Base-by-base conservation (phyloP, 2,888 invertebrate species). In the Drosophila subsilvestris region DNA sequence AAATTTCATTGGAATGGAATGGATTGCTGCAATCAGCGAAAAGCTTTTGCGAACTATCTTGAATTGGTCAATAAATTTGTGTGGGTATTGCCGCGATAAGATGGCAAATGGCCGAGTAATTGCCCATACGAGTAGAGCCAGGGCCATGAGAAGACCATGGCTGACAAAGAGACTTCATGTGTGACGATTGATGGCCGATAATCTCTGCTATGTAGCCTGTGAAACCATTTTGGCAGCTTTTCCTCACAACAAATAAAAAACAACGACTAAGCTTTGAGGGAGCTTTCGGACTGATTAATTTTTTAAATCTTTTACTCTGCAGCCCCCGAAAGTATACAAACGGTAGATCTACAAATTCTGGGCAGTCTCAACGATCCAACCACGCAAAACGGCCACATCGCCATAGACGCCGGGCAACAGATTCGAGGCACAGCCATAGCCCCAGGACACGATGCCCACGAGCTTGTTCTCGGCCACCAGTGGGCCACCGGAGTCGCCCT, bases 381-480 rank as follows among this genome's bases (percentile, higher is more conserved):
- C 8, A 1, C 75, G 72, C 0, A 85, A 12, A 0, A 66, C 49
- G 8, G 89, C 57, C 25, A 90, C 87, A 66, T 89, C 81, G 10
- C 80, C 55, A 60, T 90, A 90, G 5, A 90, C 90, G 29, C 90
- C 91, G 14, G 90, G 91, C 18, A 58, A 12, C 0, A 43, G 17
- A 8, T 74, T 32, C 6, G 53, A 42, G 18, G 86, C 91, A 55
- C 92, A 92, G 20, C 89, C 90, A 20, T 63, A 67, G 32, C 91
- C 92, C 90, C 90, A 92, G 6, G 91, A 92, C 0, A 91, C 91
- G 54, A 92, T 76, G 51, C 91, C 91, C 8, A 90, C 86, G n/a
- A 90, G 73, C 54, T 76, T 8, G 32, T 75, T 62, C 0, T 72
- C 59, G 10, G 78, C 57, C 4, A 86, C 82, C 63, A 90, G 74